phyloP scores from a whole-genome alignment of 2,113 vertebrate genomes.

The Rissa tridactyla region DNA sequence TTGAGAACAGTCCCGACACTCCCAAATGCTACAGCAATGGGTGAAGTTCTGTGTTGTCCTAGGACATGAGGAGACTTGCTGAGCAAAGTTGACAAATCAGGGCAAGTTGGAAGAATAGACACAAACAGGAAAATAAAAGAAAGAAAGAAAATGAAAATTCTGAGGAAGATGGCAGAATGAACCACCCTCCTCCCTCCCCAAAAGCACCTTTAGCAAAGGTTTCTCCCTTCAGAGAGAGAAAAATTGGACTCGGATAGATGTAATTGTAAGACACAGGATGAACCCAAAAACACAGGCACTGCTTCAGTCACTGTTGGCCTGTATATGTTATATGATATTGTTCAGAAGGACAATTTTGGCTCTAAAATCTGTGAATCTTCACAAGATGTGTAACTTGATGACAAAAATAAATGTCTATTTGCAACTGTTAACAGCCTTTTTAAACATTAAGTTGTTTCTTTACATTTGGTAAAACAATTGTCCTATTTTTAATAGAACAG shows the following conservation, averaged over 20 bases:
- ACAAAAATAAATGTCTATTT: constrained; percentile 17
- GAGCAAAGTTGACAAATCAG: background rate
- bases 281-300: background rate
- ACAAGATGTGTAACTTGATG: background rate
- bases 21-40: background rate
- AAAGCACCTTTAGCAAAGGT: background rate
- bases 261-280: background rate
- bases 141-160: background rate
- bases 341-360: background rate
- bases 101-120: background rate
- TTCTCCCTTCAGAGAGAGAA: background rate
- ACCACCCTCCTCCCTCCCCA: fast-evolving
- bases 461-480: constrained; percentile 15
- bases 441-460: background rate
- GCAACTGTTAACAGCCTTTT: constrained; percentile 21
- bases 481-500: background rate
- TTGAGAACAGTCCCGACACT: background rate
- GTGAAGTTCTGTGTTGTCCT: background rate
- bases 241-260: background rate
- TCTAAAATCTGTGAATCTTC: background rate
- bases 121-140: background rate
- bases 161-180: background rate
- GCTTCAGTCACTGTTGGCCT: background rate
- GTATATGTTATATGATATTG: background rate
- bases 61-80: background rate